phyloP scores from a whole-genome alignment of 2,888 invertebrate species.

The Neoaliturus tenellus region DNA sequence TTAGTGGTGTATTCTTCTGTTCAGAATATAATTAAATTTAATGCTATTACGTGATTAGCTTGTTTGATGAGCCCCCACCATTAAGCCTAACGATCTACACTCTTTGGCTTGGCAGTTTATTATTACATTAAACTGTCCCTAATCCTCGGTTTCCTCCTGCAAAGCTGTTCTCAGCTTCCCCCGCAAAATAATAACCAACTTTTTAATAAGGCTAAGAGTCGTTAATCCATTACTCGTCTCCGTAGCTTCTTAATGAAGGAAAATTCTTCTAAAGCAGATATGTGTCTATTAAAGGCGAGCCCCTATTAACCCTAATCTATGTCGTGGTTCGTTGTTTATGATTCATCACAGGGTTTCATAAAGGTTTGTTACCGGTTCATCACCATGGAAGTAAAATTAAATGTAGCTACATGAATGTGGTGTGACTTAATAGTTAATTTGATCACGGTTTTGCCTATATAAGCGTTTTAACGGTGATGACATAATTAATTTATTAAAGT shows the following conservation, averaged over 20 bases:
- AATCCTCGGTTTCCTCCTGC: neutral
- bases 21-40: conserved; percentile 39
- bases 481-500: no score
- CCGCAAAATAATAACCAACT: conserved; percentile 15
- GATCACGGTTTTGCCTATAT: no score
- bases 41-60: conserved; percentile 33
- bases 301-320: conserved; percentile 4
- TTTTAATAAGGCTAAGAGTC: conserved; percentile 24
- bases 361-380: no score
- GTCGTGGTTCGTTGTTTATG: neutral
- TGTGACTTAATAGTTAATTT: no score
- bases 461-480: neutral
- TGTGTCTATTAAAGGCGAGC: neutral
- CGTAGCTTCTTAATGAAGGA: conserved; percentile 2
- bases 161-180: neutral
- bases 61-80: conserved; percentile 15
- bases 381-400: no score
- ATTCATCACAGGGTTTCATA: neutral
- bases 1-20: conserved; percentile 39
- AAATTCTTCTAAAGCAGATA: neutral
- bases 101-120: conserved; percentile 29
- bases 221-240: neutral
- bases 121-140: conserved; percentile 25
- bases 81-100: conserved; percentile 2
- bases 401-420: no score